Evolutionary conservation across 2,888 invertebrate genomes (phyloP).

Genomic region (Ennomos quercinarius): DNA sequence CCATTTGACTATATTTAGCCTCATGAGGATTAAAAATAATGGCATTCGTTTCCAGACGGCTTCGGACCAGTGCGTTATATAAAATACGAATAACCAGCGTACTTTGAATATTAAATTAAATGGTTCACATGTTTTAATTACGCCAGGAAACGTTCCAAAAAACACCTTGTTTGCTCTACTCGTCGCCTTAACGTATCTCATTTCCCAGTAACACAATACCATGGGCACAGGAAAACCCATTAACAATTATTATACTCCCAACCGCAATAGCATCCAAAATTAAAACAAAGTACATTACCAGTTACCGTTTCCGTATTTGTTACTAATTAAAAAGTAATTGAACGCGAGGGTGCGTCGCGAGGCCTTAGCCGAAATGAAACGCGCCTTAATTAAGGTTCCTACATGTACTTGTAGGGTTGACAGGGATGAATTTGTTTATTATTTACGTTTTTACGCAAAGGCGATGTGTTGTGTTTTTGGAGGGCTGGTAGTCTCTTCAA

Average conservation of each 20-base stretch:
- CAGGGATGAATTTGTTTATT: background rate
- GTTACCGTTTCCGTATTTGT: slow-evolving; percentile 55
- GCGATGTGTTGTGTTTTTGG: too few species aligned
- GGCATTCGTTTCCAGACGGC: too few species aligned
- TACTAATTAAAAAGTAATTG: slow-evolving; percentile 73
- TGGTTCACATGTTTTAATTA: too few species aligned
- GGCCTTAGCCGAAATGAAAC: slow-evolving; percentile 62
- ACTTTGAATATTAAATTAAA: too few species aligned
- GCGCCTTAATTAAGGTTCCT: slow-evolving; percentile 69
- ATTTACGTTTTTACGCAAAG: too few species aligned
- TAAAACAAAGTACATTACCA: slow-evolving; percentile 45
- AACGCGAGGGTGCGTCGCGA: slow-evolving; percentile 48
- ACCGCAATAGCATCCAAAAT: slow-evolving; percentile 40
- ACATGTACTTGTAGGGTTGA: slow-evolving; percentile 40
- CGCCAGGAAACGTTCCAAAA: too few species aligned
- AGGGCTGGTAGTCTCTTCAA: too few species aligned
- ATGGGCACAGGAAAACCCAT: slow-evolving; percentile 27
- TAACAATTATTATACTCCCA: slow-evolving; percentile 18
- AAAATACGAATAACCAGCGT: too few species aligned
- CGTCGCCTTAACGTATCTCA: slow-evolving; percentile 3
- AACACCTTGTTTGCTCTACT: too few species aligned
- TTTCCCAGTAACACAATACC: slow-evolving; percentile 7
- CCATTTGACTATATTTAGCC: too few species aligned
- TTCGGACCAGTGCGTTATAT: too few species aligned
- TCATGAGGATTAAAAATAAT: too few species aligned